Percentiles rank a stretch among this genome's conserved stretches.
Conservation (phyloP, 2,113 vertebrate genomes). For the Pionites leucogaster region DNA sequence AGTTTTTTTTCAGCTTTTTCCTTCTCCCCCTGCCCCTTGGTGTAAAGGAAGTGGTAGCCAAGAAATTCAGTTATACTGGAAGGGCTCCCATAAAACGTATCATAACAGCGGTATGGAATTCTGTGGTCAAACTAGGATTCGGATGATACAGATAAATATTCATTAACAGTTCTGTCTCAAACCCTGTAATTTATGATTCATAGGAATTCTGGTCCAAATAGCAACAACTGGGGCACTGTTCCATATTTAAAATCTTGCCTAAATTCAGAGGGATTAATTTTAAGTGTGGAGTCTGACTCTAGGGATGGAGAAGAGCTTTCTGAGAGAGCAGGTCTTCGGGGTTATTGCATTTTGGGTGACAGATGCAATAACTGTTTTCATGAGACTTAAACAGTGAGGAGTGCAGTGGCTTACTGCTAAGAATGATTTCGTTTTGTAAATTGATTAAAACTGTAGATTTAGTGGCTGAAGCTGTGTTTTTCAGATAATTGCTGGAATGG, state of each 20-base stretch:
- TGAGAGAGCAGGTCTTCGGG: neutral
- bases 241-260: neutral
- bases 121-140: neutral
- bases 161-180: neutral
- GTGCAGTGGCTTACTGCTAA: neutral
- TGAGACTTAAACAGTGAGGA: neutral
- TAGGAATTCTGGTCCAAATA: neutral
- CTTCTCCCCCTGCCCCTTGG: neutral
- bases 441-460: conserved; percentile 47
- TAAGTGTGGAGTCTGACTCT: neutral
- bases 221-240: neutral
- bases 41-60: neutral
- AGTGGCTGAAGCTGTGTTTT: conserved; percentile 42
- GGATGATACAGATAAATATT: neutral
- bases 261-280: neutral
- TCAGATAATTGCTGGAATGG: conserved; percentile 50
- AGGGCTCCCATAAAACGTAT: neutral
- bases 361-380: neutral
- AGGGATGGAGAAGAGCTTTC: neutral
- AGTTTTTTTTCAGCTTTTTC: neutral
- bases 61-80: neutral
- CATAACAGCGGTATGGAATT: neutral
- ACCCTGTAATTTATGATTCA: neutral
- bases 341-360: neutral
- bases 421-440: conserved; percentile 8